Evolutionary conservation across 1,140 invertebrate species (phyloP), one percentile per base, ranked within the genome.

Genomic region (Aphelenchoides fujianensis): DNA sequence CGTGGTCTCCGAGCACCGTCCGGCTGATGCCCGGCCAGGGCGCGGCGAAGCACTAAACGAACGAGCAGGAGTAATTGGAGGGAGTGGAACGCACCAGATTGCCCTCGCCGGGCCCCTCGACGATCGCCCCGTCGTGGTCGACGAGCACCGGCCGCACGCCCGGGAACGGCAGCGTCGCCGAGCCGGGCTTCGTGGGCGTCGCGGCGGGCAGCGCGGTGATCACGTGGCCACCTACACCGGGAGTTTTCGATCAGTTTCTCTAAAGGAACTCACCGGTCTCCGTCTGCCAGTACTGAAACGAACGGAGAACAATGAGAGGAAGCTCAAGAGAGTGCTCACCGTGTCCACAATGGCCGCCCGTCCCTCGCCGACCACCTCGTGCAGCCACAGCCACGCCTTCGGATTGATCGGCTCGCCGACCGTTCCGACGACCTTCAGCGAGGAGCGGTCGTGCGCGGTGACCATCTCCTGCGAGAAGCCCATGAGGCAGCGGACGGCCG

Each of bases 281-380:
- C 0, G 96, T 98, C 86, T 98, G 95, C 95, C 95, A 98, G 86
- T 95, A 99, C n/a, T n/a, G n/a, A n/a, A n/a, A n/a, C n/a, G n/a
- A n/a, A n/a, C n/a, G n/a, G n/a, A n/a, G n/a, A n/a, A n/a, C n/a
- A n/a, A n/a, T n/a, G n/a, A n/a, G n/a, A n/a, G n/a, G n/a, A n/a
- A n/a, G n/a, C n/a, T n/a, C n/a, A n/a, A n/a, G n/a, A n/a, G n/a
- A n/a, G n/a, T n/a, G n/a, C n/a, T n/a, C n/a, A n/a, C n/a, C 0
- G 96, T 99, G 82, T 99, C 96, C 0, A 93, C 92, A 82, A 98
- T 93, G 57, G 93, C 92, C 37, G 76, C 77, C 3, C 68, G 41
- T 19, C 55, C 31, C 37, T 82, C 69, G 2, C 95, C 95, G 1
- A 97, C 90, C 2, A 92, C 82, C 74, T 90, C 89, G 85, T 97